Evolutionary conservation across 2,888 invertebrate genomes (phyloP), one percentile per base, ranked within the genome.

Genomic region (Zootermopsis nevadensis): DNA sequence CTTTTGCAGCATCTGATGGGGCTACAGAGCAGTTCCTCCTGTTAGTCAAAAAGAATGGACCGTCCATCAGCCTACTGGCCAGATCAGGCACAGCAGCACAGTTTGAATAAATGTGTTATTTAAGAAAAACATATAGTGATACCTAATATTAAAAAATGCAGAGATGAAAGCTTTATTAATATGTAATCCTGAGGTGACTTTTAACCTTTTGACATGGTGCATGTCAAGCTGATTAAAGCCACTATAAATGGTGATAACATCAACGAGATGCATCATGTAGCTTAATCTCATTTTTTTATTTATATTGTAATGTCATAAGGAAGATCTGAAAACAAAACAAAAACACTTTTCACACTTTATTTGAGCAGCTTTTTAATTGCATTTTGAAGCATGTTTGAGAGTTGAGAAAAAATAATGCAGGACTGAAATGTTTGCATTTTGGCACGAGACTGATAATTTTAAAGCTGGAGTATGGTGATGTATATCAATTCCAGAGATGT

Each of bases 51-150:
- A 74, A 33, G 38, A 38, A 38, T 38, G 74, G 74, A 74, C 74
- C 74, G n/a, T 74, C 74, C 74, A 38, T 74, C 19, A 31, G 74
- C 38, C 74, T 74, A 42, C 74, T 74, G 38, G 38, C 22, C 74
- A 42, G 12, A 38, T 24, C 24, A 38, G 74, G 69, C 69, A 69
- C 48, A 48, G 69, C 1, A 1, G 1, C 69, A 31, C 33, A 74
- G n/a, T 38, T n/a, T 0, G 15, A 22, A 69, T 27, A n/a, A n/a
- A 30, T 69, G 69, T 69, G 66, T 69, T 48, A 15, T 1, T 33
- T 69, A 15, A 33, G 33, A 69, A 24, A 31, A 69, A 69, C 22
- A 38, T 8, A n/a, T 4, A 24, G 42, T n/a, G 35, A 72, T n/a
- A 12, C 12, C 69, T 74, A n/a, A n/a, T 35, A n/a, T 74, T 74